Evolutionary conservation across 2,113 vertebrate genomes (phyloP).

Genomic region (Notarius quadriscutis): DNA sequence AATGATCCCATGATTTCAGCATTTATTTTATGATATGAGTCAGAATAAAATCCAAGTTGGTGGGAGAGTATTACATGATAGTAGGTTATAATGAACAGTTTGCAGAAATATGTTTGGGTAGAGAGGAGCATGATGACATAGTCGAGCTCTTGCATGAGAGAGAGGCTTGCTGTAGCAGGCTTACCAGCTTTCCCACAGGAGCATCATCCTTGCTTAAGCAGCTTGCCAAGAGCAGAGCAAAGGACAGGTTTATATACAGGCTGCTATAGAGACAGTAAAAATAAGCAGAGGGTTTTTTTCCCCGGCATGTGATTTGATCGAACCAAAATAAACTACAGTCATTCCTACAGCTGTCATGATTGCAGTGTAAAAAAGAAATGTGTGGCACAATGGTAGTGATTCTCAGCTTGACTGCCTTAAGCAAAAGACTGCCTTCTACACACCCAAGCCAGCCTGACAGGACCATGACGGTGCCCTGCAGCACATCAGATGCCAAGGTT

Average conservation of each 20-base stretch:
- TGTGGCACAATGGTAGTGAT: background rate
- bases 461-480: background rate
- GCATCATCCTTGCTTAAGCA: constrained; percentile 12
- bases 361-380: background rate
- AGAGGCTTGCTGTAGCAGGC: constrained; percentile 31
- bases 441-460: background rate
- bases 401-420: background rate
- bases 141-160: background rate
- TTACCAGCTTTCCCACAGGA: constrained; percentile 38
- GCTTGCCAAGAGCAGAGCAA: constrained; percentile 26
- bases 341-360: background rate
- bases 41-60: background rate
- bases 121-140: background rate
- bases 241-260: background rate
- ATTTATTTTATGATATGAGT: background rate
- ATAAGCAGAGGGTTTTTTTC: background rate
- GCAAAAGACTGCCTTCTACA: background rate
- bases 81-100: background rate
- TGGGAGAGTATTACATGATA: background rate
- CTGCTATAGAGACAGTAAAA: background rate
- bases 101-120: background rate
- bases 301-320: background rate
- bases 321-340: background rate
- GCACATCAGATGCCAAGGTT: background rate
- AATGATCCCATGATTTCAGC: background rate